Conservation (phyloP, 2,888 invertebrate genomes). For the Microplitis deprimator region DNA sequence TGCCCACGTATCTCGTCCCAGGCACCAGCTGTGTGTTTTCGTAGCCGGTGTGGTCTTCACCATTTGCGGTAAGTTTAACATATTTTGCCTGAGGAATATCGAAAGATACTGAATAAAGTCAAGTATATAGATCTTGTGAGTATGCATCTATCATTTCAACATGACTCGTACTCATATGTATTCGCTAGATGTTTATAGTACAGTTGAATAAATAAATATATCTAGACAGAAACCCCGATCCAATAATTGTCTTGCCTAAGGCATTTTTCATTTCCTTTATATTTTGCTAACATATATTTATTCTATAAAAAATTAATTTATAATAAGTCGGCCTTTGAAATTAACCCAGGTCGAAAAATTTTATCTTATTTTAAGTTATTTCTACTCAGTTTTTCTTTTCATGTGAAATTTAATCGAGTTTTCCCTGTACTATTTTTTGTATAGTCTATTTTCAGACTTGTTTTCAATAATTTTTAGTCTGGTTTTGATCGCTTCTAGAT, state of each 20-base stretch:
- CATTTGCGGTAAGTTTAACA: slow-evolving; percentile 81
- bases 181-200: background rate
- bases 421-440: too few relatives aligned
- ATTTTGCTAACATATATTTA: slow-evolving; percentile 20
- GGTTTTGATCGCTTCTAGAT: too few relatives aligned
- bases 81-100: background rate
- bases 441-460: too few relatives aligned
- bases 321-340: too few relatives aligned
- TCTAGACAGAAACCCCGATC: background rate
- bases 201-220: background rate
- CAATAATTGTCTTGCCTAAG: background rate
- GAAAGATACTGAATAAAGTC: background rate
- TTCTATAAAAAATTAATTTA: slow-evolving; percentile 12
- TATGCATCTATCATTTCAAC: background rate
- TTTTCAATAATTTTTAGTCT: too few relatives aligned
- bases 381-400: slow-evolving; percentile 26
- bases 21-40: slow-evolving; percentile 85
- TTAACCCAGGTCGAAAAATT: too few relatives aligned
- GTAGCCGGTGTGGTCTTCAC: slow-evolving; percentile 90
- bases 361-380: too few relatives aligned
- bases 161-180: background rate
- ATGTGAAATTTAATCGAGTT: background rate
- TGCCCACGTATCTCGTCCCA: slow-evolving; percentile 82
- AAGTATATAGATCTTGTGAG: background rate
- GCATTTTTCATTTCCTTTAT: background rate